Evolutionary conservation across 2,113 vertebrate species (phyloP), one percentile per base, ranked within the genome.

Genomic region (Neoarius graeffei): DNA sequence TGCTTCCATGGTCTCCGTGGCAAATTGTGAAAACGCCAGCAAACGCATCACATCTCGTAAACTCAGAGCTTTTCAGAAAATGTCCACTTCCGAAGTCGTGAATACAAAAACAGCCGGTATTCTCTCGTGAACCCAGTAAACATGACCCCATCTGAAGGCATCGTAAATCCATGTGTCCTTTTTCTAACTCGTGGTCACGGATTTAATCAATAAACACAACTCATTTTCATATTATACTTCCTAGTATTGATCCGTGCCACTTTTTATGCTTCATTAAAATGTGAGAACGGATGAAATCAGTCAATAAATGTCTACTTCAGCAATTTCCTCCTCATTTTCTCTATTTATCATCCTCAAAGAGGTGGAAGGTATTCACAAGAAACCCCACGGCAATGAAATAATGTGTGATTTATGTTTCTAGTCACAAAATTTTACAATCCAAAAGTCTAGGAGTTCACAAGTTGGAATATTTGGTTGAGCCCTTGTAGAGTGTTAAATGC

Each of bases 181-280:
- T 73, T 73, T 42, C 48, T 42, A 73, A 73, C 7, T 8, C 17
- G 7, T 19, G 35, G 17, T 69, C 23, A 66, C 3, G 8, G 17
- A 42, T 2, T 42, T 42, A 42, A 42, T 76, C 76, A 54, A 79
- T 79, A 56, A 79, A 79, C 35, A 42, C 42, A 79, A n/a, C 50
- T n/a, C 76, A 79, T 79, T 79, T 79, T 56, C 23, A 79, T 79
- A 54, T 79, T n/a, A 27, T 30, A 54, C 76, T 17, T 27, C 76
- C 25, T 50, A 52, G 13, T 54, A 79, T 54, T 54, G 50, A 79
- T 50, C 15, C 6, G 76, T 6, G 23, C 76, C 25, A 14, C 42
- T 1, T 14, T 54, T 54, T 54, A 5, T 54, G 13, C 76, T 79
- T 56, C 50, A 15, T 79, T 79, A 79, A 79, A n/a, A 79, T 25